These are phyloP conservation scores for Mythimna lalbum DNA, from an alignment of 2,888 invertebrate species.

Conservation along the genomic window DNA sequence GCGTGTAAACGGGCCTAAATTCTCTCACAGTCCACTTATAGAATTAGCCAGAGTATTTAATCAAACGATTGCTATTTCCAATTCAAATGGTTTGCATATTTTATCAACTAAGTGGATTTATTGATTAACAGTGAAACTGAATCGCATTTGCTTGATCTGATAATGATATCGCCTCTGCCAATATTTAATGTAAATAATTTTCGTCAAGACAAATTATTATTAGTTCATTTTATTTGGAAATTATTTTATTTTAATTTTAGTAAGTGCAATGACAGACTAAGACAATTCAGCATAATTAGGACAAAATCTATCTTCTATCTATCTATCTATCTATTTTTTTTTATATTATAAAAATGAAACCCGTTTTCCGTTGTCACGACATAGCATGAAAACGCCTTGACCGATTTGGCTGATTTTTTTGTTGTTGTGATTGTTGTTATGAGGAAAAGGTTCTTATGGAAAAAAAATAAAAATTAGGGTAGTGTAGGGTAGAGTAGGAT, in stretches of 20 bases:
- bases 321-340: too few species aligned
- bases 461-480: too few species aligned
- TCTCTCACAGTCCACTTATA: constrained; percentile 27
- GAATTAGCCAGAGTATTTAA: constrained; percentile 55
- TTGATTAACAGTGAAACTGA: constrained; percentile 56
- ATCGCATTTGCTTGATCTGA: constrained; percentile 42
- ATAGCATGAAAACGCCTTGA: too few species aligned
- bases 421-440: too few species aligned
- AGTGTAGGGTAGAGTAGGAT: too few species aligned
- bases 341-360: too few species aligned
- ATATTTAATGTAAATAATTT: constrained; percentile 30
- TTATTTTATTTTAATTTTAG: neutral
- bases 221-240: neutral
- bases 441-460: too few species aligned
- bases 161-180: constrained; percentile 25
- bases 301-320: too few species aligned
- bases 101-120: constrained; percentile 60
- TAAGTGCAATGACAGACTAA: too few species aligned
- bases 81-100: constrained; percentile 61
- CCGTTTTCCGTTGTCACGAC: too few species aligned
- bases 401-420: too few species aligned
- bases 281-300: too few species aligned
- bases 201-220: neutral
- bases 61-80: constrained; percentile 57
- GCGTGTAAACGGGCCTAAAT: constrained; percentile 11